Conservation (phyloP, 2,797 vertebrate genomes). For the Poeciliopsis paucimaculata region DNA sequence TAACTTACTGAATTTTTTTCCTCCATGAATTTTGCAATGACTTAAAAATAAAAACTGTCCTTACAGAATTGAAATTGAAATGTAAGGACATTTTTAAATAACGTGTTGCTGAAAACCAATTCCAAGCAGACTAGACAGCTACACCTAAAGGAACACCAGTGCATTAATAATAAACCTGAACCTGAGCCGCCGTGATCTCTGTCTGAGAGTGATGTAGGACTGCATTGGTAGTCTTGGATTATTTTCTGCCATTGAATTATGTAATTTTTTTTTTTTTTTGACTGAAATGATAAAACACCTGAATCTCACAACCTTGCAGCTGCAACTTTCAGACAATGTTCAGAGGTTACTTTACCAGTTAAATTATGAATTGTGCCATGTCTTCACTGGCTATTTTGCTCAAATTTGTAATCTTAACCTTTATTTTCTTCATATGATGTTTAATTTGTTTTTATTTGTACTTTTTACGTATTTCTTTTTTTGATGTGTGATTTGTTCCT, state of each 20-base stretch:
- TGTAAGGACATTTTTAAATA: neutral
- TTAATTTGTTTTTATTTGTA: neutral
- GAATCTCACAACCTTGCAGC: neutral
- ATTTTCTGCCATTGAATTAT: neutral
- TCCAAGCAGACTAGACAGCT: neutral
- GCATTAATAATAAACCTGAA: neutral
- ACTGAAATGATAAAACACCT: neutral
- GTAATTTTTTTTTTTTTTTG: neutral
- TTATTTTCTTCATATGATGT: neutral
- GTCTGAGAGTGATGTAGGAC: neutral
- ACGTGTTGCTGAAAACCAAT: neutral
- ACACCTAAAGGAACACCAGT: neutral
- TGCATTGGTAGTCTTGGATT: neutral
- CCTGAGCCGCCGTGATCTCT: neutral
- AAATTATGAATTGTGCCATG: neutral
- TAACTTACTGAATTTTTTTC: neutral
- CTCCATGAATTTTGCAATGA: neutral
- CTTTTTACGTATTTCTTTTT: neutral
- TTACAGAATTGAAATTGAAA: neutral
- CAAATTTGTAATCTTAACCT: neutral
- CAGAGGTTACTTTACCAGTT: neutral
- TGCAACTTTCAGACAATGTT: too few species aligned
- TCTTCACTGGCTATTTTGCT: neutral
- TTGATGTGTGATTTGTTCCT: neutral
- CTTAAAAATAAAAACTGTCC: neutral